phyloP scores from a whole-genome alignment of 2,888 invertebrate genomes.

The Plebejus anna region DNA sequence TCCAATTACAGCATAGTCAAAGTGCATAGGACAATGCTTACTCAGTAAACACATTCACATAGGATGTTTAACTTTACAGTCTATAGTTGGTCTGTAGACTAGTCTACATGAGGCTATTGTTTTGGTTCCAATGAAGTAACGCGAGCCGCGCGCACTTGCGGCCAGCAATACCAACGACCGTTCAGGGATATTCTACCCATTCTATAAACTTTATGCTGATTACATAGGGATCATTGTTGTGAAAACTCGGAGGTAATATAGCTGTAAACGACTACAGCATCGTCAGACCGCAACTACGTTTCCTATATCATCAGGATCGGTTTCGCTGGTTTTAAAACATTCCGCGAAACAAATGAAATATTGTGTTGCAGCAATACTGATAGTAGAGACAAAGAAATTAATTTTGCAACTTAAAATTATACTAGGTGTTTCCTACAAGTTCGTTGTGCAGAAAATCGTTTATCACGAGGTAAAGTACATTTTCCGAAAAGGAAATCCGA shows the following conservation, averaged over 20 bases:
- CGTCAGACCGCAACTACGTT: slow-evolving; percentile 36
- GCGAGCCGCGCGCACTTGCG: slow-evolving; percentile 52
- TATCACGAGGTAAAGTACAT: too few species aligned
- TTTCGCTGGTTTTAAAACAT: slow-evolving; percentile 42
- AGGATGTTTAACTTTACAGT: slow-evolving; percentile 38
- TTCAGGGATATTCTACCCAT: background rate
- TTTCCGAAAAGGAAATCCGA: too few species aligned
- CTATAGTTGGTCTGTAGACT: slow-evolving; percentile 46
- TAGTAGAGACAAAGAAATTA: background rate
- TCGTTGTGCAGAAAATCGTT: too few species aligned
- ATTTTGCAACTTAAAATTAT: background rate
- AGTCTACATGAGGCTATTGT: slow-evolving; percentile 53
- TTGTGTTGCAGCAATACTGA: background rate
- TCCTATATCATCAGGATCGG: slow-evolving; percentile 29
- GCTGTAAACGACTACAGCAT: background rate
- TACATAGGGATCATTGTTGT: background rate
- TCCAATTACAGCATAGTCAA: background rate
- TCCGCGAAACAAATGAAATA: slow-evolving; percentile 4
- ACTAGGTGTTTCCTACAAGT: too few species aligned
- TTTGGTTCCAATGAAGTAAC: slow-evolving; percentile 59
- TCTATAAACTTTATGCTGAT: background rate
- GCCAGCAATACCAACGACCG: background rate
- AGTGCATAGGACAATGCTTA: background rate
- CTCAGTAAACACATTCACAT: slow-evolving; percentile 12
- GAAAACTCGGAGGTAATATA: background rate